Evolutionary conservation across 1,140 invertebrate genomes (phyloP).

Genomic region (Temnothorax longispinosus): DNA sequence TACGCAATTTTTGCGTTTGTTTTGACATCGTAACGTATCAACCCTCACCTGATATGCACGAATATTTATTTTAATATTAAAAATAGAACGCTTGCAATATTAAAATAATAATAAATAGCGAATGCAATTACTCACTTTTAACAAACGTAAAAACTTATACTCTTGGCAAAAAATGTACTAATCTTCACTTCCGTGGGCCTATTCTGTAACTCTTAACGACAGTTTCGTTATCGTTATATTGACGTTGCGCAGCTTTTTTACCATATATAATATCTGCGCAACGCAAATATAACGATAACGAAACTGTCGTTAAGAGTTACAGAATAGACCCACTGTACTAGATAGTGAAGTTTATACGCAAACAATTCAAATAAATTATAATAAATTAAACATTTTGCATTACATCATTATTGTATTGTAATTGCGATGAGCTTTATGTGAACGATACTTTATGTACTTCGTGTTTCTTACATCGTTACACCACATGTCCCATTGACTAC

Average conservation of each 20-base stretch:
- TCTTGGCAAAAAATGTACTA: not conserved
- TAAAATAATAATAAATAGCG: constrained; percentile 11
- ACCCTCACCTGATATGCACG: not conserved
- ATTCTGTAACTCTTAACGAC: too few species aligned
- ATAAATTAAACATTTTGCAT: not conserved
- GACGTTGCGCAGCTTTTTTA: too few species aligned
- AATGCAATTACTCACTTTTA: not conserved
- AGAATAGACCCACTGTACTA: too few species aligned
- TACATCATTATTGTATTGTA: not conserved
- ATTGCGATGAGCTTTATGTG: not conserved
- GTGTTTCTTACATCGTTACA: constrained; percentile 25
- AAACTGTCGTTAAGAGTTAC: too few species aligned
- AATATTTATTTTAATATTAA: not conserved
- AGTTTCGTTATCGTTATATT: too few species aligned
- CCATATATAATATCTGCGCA: too few species aligned
- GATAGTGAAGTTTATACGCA: not conserved
- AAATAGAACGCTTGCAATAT: not conserved
- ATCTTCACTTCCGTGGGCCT: not conserved
- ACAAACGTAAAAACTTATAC: not conserved
- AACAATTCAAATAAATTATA: not conserved
- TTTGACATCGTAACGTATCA: not conserved
- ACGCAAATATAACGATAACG: too few species aligned
- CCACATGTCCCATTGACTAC: constrained; percentile 49
- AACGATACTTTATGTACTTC: not conserved
- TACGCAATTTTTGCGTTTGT: not conserved